Conservation (phyloP, 2,113 vertebrate species). For the Noctilio leporinus region DNA sequence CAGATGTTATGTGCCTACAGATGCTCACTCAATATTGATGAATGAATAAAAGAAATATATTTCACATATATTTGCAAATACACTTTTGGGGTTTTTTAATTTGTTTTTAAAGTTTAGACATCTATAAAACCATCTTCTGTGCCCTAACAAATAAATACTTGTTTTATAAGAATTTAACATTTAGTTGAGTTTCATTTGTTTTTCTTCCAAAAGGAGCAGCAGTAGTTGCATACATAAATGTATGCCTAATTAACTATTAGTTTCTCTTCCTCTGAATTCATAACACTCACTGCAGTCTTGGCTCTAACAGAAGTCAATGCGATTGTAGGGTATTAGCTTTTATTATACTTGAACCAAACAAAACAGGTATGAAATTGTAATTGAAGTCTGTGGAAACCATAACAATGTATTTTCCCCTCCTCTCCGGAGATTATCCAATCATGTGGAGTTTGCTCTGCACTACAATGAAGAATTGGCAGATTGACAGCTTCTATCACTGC, state of each 20-base stretch:
- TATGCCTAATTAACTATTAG: constrained; percentile 10
- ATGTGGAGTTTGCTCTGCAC: constrained; percentile 33
- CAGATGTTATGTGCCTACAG: background rate
- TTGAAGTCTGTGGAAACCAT: background rate
- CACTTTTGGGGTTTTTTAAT: background rate
- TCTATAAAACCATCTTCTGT: background rate
- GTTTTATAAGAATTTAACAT: background rate
- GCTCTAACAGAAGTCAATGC: background rate
- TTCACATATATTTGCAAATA: background rate
- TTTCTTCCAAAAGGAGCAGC: background rate
- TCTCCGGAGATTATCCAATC: background rate
- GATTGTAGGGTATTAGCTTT: constrained; percentile 33
- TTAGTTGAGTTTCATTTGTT: background rate
- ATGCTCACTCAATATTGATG: background rate
- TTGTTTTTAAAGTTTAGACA: background rate
- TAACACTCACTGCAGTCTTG: background rate
- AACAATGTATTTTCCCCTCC: background rate
- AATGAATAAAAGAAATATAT: background rate
- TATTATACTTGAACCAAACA: constrained; percentile 24
- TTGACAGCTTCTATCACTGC: background rate
- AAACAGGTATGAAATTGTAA: constrained; percentile 47
- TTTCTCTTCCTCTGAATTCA: background rate
- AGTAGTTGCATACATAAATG: background rate
- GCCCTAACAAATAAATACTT: background rate
- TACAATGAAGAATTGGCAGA: background rate